Conservation (phyloP, 1,140 invertebrate genomes). For the Neodiprion pinetum region DNA sequence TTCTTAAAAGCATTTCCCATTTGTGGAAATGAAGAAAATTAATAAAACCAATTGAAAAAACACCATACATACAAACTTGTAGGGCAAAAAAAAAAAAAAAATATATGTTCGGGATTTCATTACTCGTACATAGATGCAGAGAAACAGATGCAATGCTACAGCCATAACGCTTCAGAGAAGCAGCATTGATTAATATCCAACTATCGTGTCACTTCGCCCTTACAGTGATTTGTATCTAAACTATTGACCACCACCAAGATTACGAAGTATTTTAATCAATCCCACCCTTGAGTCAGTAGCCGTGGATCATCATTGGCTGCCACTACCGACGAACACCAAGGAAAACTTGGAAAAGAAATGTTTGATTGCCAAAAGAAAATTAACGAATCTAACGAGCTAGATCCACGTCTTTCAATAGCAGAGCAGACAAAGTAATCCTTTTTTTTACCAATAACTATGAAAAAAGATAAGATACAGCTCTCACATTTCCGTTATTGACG, state of each 20-base stretch:
- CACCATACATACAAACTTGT: too few species aligned
- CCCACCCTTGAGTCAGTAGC: slow-evolving; percentile 51
- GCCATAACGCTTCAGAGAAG: slow-evolving; percentile 35
- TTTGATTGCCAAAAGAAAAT: too few species aligned
- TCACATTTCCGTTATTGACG: too few species aligned
- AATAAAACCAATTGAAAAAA: not conserved
- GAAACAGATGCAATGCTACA: not conserved
- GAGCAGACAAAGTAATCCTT: too few species aligned
- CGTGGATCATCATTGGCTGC: slow-evolving; percentile 58
- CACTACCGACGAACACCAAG: too few species aligned
- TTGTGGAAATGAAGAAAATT: not conserved
- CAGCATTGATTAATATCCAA: slow-evolving; percentile 33
- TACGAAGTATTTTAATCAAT: slow-evolving; percentile 60
- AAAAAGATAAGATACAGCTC: too few species aligned
- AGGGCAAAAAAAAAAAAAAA: not conserved
- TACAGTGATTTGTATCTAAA: slow-evolving; percentile 54
- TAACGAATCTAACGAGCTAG: too few species aligned
- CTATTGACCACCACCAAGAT: slow-evolving; percentile 58
- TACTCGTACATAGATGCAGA: not conserved
- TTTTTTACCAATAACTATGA: too few species aligned
- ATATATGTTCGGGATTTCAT: not conserved
- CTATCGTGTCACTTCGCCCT: slow-evolving; percentile 60
- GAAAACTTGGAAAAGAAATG: too few species aligned
- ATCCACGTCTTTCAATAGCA: too few species aligned
- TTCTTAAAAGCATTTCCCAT: too few species aligned